phyloP scores from a whole-genome alignment of 2,888 invertebrate species.

The Bhutanitis thaidina region DNA sequence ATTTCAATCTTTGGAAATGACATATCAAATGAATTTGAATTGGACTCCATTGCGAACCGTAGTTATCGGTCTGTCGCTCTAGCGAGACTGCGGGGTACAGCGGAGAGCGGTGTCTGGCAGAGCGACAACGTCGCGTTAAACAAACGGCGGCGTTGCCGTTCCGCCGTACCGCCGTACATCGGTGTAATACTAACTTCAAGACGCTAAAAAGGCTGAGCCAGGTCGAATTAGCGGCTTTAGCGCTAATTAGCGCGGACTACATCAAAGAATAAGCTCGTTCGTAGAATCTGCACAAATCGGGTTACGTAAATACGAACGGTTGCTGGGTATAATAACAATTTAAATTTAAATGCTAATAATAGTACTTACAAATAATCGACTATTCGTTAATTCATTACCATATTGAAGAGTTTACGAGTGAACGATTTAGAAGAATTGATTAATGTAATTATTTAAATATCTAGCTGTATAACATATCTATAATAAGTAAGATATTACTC shows the following conservation, averaged over 20 bases:
- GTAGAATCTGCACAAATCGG: constrained; percentile 22
- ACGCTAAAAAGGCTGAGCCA: constrained; percentile 40
- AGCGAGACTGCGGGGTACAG: constrained; percentile 65
- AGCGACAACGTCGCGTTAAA: constrained; percentile 54
- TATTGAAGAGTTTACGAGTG: too few species aligned
- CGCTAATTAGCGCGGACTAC: constrained; percentile 43
- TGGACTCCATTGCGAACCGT: constrained; percentile 53
- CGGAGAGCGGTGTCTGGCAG: constrained; percentile 49
- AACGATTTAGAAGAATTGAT: too few species aligned
- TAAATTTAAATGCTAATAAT: too few species aligned
- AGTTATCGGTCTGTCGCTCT: constrained; percentile 57
- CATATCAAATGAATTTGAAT: constrained; percentile 53
- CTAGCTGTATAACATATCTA: too few species aligned
- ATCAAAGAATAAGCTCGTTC: constrained; percentile 41
- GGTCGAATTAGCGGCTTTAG: constrained; percentile 55
- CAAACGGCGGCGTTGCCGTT: constrained; percentile 39
- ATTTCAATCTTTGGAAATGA: constrained; percentile 56
- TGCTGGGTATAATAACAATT: too few species aligned
- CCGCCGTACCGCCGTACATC: constrained; percentile 13
- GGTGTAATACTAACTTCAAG: constrained; percentile 42
- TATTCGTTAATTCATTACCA: too few species aligned
- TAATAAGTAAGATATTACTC: too few species aligned
- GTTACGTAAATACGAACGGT: constrained; percentile 6
- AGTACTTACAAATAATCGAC: too few species aligned
- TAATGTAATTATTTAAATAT: too few species aligned